Evolutionary conservation across 2,113 vertebrate genomes (phyloP), one percentile per base, ranked within the genome.

Genomic region (Petroica traversi): DNA sequence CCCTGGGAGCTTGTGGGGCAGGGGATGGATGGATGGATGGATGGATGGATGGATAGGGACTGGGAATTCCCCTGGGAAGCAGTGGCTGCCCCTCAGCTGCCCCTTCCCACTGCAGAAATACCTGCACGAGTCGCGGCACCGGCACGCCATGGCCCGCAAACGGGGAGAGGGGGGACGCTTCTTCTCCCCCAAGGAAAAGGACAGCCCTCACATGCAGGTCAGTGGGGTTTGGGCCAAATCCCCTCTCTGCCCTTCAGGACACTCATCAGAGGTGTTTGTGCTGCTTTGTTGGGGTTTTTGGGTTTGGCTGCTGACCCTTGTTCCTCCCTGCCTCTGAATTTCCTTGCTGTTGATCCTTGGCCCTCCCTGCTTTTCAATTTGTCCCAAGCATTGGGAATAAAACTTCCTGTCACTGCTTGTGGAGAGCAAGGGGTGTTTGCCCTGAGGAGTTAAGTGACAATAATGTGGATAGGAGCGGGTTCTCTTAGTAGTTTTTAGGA

Each of bases 181-280:
- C 98, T 99, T 99, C 96, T 99, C 99, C 40, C 99, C 99, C 20
- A 99, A 99, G 94, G 99, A 99, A 74, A 99, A 99, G 77, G 99
- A 99, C 77, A 99, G 98, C 75, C 98, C 96, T 63, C 99, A 98
- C 89, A 98, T 99, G 96, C 99, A 99, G 98, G 99, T 99, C 16
- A 94, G 92, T 49, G 64, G 33, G 15, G 1, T 10, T 13, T n/a
- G 64, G 54, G 54, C 1, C 5, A 58, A 6, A 67, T 18, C 31
- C 28, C 8, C 48, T 29, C 22, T 1, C 33, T 4, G 3, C 9
- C 46, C 25, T 34, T 76, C 55, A 43, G 18, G n/a, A 29, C 46
- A 23, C 22, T 1, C n/a, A 14, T 7, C 1, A 38, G 12, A 69
- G 48, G 3, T 31, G 28, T 26, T 48, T 67, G 7, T 64, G 7